Evolutionary conservation across 2,797 vertebrate genomes (phyloP), one percentile per base, ranked within the genome.

Genomic region (Nothura maculosa): DNA sequence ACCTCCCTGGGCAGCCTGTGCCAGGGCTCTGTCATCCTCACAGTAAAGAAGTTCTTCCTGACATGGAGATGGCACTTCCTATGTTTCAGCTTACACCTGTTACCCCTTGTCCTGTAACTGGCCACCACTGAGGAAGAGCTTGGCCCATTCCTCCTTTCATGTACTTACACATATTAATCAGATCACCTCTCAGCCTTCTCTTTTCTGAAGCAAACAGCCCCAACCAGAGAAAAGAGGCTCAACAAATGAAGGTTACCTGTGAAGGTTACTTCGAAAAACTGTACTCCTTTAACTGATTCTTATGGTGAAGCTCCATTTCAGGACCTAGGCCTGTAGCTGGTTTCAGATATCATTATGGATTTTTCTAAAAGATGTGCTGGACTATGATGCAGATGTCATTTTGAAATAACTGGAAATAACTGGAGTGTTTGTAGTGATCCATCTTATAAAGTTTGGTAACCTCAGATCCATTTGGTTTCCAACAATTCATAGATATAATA

Each of bases 391-490:
- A 66, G 38, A 25, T 27, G 24, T 24, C 16, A 50, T 52, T 91
- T 82, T 55, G 52, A 77, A 74, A 57, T 18, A 69, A 22, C 27
- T 66, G n/a, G 52, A 77, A 74, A 57, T 18, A 69, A 19, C 27
- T 66, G 27, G 19, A 76, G 9, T 57, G 30, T 22, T 89, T 24
- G 38, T 64, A 48, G 24, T 28, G 27, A 12, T 45, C 24, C 24
- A 21, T 30, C 28, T 77, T 63, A 38, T 10, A 40, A 89, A 60
- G 18, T 21, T 74, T 78, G 60, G 25, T 43, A 70, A 57, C 38
- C 83, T 81, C 62, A 88, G 40, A 52, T 69, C 42, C 67, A 30
- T 82, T 81, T 68, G n/a, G 43, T 89, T 83, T 88, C 89, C 67
- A 6, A 48, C 15, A 58, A 84, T 70, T 62, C 69, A 7, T 68